These are phyloP conservation scores for Myxocyprinus asiaticus DNA, from an alignment of 2,113 vertebrate genomes.

Conservation along the genomic window DNA sequence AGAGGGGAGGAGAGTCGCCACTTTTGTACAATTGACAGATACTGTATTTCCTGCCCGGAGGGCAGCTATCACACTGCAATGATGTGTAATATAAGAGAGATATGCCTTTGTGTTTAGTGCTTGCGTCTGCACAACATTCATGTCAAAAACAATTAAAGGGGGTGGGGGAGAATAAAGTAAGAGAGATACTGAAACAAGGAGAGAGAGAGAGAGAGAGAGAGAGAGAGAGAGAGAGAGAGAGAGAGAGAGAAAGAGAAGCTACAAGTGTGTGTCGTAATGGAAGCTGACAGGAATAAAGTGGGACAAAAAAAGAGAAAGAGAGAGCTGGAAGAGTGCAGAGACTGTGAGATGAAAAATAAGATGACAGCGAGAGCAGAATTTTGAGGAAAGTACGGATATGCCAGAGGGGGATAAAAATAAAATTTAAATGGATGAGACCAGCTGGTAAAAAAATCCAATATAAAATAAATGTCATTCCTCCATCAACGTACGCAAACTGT, in stretches of 20 bases:
- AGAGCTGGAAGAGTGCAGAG: background rate
- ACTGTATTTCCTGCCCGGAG: constrained; percentile 35
- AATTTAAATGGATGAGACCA: constrained; percentile 9
- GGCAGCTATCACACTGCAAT: background rate
- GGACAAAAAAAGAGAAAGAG: background rate
- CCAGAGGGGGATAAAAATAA: constrained; percentile 20
- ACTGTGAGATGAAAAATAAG: constrained; percentile 34
- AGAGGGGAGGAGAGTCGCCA: background rate
- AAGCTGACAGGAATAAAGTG: constrained; percentile 31
- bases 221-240: too few relatives aligned
- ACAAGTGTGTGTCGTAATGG: background rate
- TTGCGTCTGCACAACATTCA: constrained; percentile 23
- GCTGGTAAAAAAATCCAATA: constrained; percentile 14
- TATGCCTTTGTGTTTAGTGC: constrained; percentile 42
- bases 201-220: too few relatives aligned
- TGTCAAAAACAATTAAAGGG: constrained; percentile 3
- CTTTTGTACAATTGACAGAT: background rate
- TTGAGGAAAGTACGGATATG: constrained; percentile 6
- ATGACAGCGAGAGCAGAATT: constrained; percentile 32
- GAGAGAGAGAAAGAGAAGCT: constrained; percentile 7
- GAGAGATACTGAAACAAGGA: background rate
- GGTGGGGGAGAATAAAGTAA: background rate
- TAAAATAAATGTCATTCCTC: background rate
- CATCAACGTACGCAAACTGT: background rate
- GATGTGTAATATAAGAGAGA: constrained; percentile 1